Evolutionary conservation across 2,797 vertebrate genomes (phyloP).

Genomic region (Thamnophis elegans): DNA sequence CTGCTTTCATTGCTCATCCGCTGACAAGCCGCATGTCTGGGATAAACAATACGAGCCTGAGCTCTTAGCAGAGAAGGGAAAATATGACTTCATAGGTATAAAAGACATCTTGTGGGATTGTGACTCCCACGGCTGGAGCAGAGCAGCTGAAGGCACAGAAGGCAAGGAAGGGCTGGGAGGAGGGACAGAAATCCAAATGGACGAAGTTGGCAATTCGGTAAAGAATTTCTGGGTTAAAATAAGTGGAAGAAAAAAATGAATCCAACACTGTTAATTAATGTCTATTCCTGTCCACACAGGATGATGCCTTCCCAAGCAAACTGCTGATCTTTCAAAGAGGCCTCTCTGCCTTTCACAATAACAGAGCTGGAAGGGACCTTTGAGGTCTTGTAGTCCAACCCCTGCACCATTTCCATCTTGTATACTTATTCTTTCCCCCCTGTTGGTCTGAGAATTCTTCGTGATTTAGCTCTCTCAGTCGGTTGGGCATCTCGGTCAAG

Average conservation of each 20-base stretch:
- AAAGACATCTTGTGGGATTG: background rate
- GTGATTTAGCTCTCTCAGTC: background rate
- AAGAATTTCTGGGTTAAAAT: background rate
- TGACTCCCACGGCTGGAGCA: background rate
- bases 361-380: background rate
- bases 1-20: background rate
- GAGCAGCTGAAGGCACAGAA: background rate
- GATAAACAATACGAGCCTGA: background rate
- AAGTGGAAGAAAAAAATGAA: background rate
- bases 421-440: no score
- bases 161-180: background rate
- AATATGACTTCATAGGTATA: background rate
- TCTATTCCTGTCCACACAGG: background rate
- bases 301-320: background rate
- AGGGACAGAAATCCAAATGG: background rate
- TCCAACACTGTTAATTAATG: background rate
- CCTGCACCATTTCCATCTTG: background rate
- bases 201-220: background rate
- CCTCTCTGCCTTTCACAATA: background rate
- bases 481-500: background rate
- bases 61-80: background rate
- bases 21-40: background rate
- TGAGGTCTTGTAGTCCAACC: background rate
- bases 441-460: background rate
- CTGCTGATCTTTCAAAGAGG: background rate